Evolutionary conservation across 2,797 vertebrate species (phyloP).

Genomic region (Rhinatrema bivittatum): DNA sequence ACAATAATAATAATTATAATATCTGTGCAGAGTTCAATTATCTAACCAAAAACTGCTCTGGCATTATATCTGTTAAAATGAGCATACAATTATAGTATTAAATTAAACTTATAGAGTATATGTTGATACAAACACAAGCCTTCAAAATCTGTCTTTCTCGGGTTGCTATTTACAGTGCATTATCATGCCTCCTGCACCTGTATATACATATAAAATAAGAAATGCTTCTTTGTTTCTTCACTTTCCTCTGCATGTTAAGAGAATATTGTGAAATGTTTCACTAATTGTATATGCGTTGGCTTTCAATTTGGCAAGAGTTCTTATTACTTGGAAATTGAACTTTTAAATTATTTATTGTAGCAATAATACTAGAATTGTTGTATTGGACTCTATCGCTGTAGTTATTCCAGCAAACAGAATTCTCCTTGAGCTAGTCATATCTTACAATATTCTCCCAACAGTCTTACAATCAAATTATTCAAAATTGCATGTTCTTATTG

Average conservation of each 20-base stretch:
- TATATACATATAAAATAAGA: background rate
- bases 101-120: no score
- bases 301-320: slow-evolving; percentile 43
- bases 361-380: slow-evolving; percentile 54
- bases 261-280: slow-evolving; percentile 34
- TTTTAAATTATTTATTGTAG: slow-evolving; percentile 62
- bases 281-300: slow-evolving; percentile 47
- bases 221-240: background rate
- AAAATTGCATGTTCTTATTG: slow-evolving; percentile 80
- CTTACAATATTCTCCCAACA: slow-evolving; percentile 66
- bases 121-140: no score
- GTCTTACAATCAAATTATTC: slow-evolving; percentile 77
- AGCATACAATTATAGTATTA: no score
- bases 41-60: no score
- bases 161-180: no score
- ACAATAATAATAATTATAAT: no score
- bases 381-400: slow-evolving; percentile 50
- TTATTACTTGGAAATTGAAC: slow-evolving; percentile 53
- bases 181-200: background rate
- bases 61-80: no score
- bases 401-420: slow-evolving; percentile 54
- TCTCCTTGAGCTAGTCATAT: slow-evolving; percentile 66
- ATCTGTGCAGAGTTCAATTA: no score
- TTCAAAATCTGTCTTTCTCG: no score
- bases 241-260: background rate